Conservation (phyloP, 2,113 vertebrate genomes). For the Tonatia bakeri region DNA sequence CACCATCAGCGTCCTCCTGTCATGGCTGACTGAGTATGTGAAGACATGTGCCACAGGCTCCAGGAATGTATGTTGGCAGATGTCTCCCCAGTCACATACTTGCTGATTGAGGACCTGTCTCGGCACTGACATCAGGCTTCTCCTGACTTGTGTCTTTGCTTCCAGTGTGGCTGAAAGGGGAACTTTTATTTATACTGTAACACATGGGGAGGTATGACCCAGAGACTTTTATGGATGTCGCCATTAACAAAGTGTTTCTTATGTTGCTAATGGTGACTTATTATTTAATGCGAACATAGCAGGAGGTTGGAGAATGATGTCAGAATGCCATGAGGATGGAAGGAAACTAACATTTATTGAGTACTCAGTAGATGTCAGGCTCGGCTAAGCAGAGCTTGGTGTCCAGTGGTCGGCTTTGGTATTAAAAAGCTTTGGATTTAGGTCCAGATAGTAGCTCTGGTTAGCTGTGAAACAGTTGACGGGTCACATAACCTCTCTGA, state of each 20-base stretch:
- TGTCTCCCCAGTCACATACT: slow-evolving; percentile 20
- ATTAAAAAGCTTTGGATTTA: not conserved
- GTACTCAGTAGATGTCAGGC: not conserved
- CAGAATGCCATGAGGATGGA: not conserved
- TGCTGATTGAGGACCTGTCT: not conserved
- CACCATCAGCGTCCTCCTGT: not conserved
- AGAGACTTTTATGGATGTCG: not conserved
- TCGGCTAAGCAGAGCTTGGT: not conserved
- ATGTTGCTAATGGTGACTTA: not conserved
- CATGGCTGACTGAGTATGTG: slow-evolving; percentile 32
- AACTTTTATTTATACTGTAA: not conserved
- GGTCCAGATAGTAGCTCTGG: not conserved
- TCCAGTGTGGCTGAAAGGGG: slow-evolving; percentile 29
- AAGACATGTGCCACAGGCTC: slow-evolving; percentile 32
- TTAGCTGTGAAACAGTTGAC: not conserved
- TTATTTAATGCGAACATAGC: not conserved
- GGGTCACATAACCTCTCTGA: not conserved
- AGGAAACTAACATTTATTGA: slow-evolving; percentile 30
- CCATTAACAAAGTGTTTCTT: not conserved
- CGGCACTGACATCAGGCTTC: slow-evolving; percentile 27
- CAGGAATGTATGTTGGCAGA: slow-evolving; percentile 3
- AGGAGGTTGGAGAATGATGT: slow-evolving; percentile 1
- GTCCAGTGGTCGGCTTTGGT: not conserved
- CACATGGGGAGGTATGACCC: not conserved
- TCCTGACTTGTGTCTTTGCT: slow-evolving; percentile 9